Percentiles rank a stretch among this genome's conserved stretches.
These are phyloP conservation scores for Euclidia mi DNA, from an alignment of 2,888 invertebrate genomes.

Conservation along the genomic window DNA sequence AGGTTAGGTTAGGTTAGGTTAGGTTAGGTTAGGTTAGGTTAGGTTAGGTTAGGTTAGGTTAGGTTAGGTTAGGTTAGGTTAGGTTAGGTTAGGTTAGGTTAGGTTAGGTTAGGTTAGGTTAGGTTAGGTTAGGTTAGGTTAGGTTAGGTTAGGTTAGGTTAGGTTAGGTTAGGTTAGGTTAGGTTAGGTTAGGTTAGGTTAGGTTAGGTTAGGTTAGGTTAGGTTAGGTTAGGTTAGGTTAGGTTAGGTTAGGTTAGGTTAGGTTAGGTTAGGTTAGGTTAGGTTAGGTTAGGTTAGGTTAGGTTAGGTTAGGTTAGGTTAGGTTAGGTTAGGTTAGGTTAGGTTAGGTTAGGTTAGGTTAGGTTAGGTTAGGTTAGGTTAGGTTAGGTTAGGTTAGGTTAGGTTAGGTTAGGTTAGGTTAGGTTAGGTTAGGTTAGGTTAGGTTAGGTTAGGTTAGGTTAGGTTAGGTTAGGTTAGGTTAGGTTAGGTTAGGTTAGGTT, in stretches of 20 bases:
- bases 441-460: constrained; percentile 18
- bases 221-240: constrained; percentile 18
- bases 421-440: constrained; percentile 11
- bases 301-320: constrained; percentile 15
- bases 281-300: constrained; percentile 1
- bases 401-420: constrained; percentile 15
- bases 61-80: constrained; percentile 27
- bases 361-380: constrained; percentile 16
- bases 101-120: constrained; percentile 26
- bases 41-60: constrained; percentile 27
- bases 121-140: constrained; percentile 26
- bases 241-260: constrained; percentile 13
- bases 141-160: constrained; percentile 23
- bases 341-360: constrained; percentile 16
- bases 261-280: constrained; percentile 14
- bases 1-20: constrained; percentile 27
- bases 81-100: constrained; percentile 29
- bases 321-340: constrained; percentile 20
- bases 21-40: constrained; percentile 27
- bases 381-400: constrained; percentile 14
- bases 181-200: no score
- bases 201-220: no score
- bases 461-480: constrained; percentile 15
- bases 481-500: constrained; percentile 9
- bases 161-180: constrained; percentile 25